Evolutionary conservation across 1,140 invertebrate species (phyloP).

Genomic region (Bombus affinis): DNA sequence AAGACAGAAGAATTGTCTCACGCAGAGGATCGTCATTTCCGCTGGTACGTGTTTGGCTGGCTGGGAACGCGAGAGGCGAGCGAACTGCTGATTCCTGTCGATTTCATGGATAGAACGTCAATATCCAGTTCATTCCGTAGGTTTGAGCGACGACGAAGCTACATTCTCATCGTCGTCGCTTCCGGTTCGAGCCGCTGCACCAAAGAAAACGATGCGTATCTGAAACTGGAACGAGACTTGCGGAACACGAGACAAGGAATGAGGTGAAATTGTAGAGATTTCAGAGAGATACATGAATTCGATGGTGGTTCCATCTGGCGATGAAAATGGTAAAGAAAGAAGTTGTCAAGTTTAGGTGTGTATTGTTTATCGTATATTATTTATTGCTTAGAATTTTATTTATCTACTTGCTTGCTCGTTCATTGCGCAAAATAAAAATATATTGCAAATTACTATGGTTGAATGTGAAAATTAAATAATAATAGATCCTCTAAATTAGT

Average conservation of each 20-base stretch:
- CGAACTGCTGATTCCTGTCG: neutral
- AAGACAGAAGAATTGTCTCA: constrained; percentile 38
- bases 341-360: too few relatives aligned
- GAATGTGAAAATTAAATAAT: too few relatives aligned
- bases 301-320: neutral
- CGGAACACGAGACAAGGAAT: neutral
- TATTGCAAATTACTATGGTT: too few relatives aligned
- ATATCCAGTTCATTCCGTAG: constrained; percentile 23
- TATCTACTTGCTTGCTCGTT: too few relatives aligned
- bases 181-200: neutral
- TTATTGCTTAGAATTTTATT: too few relatives aligned
- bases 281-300: neutral
- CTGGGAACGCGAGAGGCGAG: neutral
- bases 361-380: too few relatives aligned
- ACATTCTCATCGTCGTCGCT: neutral
- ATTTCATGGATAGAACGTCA: constrained; percentile 6
- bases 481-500: too few relatives aligned
- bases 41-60: neutral
- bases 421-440: too few relatives aligned
- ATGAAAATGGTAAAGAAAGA: neutral
- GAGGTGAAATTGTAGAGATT: neutral
- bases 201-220: neutral
- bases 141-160: neutral
- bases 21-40: constrained; percentile 54
- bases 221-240: neutral